phyloP scores from a whole-genome alignment of 2,797 vertebrate species.

The Sparus aurata region DNA sequence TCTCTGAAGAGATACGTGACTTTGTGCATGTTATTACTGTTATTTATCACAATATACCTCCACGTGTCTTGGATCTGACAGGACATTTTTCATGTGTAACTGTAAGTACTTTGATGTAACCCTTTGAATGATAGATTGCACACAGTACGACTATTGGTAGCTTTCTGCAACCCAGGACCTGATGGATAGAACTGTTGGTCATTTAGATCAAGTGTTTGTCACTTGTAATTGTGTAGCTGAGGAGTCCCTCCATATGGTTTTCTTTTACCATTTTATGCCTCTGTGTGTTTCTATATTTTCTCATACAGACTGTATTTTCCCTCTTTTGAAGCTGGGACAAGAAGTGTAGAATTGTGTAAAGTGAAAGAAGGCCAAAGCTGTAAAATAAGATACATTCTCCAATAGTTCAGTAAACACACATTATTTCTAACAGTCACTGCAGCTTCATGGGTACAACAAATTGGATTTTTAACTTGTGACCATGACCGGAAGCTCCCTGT shows the following conservation, averaged over 20 bases:
- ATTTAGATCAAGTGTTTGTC: slow-evolving; percentile 20
- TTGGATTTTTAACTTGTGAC: slow-evolving; percentile 46
- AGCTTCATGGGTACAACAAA: slow-evolving; percentile 36
- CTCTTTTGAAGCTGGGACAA: slow-evolving; percentile 31
- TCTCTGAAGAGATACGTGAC: slow-evolving; percentile 54
- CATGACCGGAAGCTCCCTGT: slow-evolving; percentile 3
- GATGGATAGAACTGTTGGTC: slow-evolving; percentile 29
- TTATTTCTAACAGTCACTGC: slow-evolving; percentile 29
- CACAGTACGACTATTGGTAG: slow-evolving; percentile 56
- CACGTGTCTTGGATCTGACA: slow-evolving; percentile 63
- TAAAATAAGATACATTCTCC: slow-evolving; percentile 37
- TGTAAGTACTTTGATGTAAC: slow-evolving; percentile 53
- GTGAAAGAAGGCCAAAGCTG: slow-evolving; percentile 57
- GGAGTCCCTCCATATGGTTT: slow-evolving; percentile 39
- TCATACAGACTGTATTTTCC: slow-evolving; percentile 40
- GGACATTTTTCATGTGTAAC: slow-evolving; percentile 53
- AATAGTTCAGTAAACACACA: slow-evolving; percentile 27
- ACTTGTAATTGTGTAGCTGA: slow-evolving; percentile 31
- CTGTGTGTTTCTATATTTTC: slow-evolving; percentile 45
- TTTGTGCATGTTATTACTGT: slow-evolving; percentile 75
- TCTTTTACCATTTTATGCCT: slow-evolving; percentile 40
- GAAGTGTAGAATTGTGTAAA: slow-evolving; percentile 31
- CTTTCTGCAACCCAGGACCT: slow-evolving; percentile 31
- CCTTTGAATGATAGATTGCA: slow-evolving; percentile 62
- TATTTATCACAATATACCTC: slow-evolving; percentile 78